phyloP scores from a whole-genome alignment of 2,888 invertebrate species.

The Salpingus planirostris region DNA sequence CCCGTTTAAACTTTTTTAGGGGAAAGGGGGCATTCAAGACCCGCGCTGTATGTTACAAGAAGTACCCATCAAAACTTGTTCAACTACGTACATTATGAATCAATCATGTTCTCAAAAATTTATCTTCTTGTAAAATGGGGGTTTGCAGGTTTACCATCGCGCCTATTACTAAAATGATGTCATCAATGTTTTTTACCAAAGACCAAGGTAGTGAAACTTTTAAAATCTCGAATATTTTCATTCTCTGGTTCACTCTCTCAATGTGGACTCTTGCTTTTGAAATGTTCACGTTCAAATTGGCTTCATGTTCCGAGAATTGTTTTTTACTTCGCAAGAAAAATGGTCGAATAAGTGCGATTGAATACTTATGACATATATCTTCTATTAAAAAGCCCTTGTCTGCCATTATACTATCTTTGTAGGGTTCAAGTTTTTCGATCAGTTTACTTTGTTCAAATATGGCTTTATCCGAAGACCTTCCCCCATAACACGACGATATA shows the following conservation, averaged over 20 bases:
- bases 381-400: constrained; percentile 14
- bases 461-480: constrained; percentile 4
- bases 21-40: too few relatives aligned
- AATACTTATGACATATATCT: constrained; percentile 5
- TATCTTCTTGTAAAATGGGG: too few relatives aligned
- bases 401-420: constrained; percentile 12
- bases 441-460: constrained; percentile 10
- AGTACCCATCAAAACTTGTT: too few relatives aligned
- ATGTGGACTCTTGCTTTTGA: constrained; percentile 13
- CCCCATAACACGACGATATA: constrained; percentile 7
- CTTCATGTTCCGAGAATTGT: constrained; percentile 10
- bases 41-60: too few relatives aligned
- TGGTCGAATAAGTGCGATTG: constrained; percentile 11
- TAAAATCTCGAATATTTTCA: constrained; percentile 10
- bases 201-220: constrained; percentile 1
- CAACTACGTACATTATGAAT: too few relatives aligned
- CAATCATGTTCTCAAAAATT: too few relatives aligned
- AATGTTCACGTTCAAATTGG: constrained; percentile 8
- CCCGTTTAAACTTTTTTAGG: too few relatives aligned
- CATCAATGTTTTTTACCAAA: constrained; percentile 3
- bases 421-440: constrained; percentile 1
- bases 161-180: constrained; percentile 4
- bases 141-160: constrained; percentile 3
- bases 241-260: constrained; percentile 8
- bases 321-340: too few relatives aligned